Percentiles rank a stretch among this genome's conserved stretches.
These are phyloP conservation scores for Diarsia dahlii DNA, from an alignment of 2,888 invertebrate genomes.

Conservation along the genomic window DNA sequence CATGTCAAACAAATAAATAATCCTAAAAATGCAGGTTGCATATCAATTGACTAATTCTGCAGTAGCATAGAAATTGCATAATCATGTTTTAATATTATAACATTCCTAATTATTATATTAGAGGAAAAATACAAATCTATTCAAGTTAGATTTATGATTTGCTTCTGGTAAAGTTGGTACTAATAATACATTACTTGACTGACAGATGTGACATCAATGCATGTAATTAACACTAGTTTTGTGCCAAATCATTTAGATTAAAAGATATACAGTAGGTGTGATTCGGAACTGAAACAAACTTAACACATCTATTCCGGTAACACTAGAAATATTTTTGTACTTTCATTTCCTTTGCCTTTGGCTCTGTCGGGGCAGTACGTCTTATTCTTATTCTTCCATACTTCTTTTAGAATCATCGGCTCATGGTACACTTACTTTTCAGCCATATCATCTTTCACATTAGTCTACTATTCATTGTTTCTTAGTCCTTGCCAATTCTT, in stretches of 20 bases:
- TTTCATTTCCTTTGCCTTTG: neutral
- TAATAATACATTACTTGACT: neutral
- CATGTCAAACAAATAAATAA: conserved; percentile 5
- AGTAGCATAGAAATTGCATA: conserved; percentile 3
- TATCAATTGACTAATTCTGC: neutral
- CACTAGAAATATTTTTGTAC: neutral
- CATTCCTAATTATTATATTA: neutral
- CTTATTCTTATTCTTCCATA: neutral
- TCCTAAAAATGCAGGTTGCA: neutral
- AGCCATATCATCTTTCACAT: neutral
- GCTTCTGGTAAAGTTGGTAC: neutral
- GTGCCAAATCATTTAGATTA: neutral
- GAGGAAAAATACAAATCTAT: conserved; percentile 1
- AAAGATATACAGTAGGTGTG: too few relatives aligned
- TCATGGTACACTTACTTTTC: neutral
- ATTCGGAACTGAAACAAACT: neutral
- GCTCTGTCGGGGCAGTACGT: neutral
- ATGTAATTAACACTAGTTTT: conserved; percentile 6
- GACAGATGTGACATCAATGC: conserved; percentile 22
- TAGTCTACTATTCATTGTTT: neutral
- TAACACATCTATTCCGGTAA: neutral
- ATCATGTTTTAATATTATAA: neutral
- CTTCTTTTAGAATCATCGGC: neutral
- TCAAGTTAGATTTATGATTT: neutral
- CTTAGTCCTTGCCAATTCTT: neutral